Evolutionary conservation across 2,888 invertebrate species (phyloP), one percentile per base, ranked within the genome.

Genomic region (Nomada hirtipes): DNA sequence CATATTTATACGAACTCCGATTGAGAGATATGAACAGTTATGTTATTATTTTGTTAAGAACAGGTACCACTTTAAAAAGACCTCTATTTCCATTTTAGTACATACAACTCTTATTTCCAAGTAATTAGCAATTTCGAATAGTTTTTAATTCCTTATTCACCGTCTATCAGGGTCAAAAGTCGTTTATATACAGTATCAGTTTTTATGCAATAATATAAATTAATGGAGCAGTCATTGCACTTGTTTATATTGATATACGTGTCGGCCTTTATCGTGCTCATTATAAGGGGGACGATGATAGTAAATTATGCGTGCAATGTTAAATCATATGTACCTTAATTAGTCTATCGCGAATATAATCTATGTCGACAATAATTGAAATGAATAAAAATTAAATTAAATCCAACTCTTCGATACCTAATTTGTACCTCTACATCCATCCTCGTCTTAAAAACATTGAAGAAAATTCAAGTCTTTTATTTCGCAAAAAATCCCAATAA

Each of bases 211-310:
- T 20, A 61, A 61, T 52, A 7, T 4, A 53, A 61, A 53, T 61
- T 44, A 60, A 68, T 50, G 44, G 20, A 26, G 36, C 42, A 26
- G 11, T 29, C 26, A n/a, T 77, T 65, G 36, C 52, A 59, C 26
- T 57, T 47, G n/a, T 57, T 26, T 13, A 2, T 55, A 29, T 29
- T 57, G 52, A 52, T 60, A 26, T n/a, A 15, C 59, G 57, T 57
- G 70, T 72, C 44, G 44, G 42, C 52, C 42, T 60, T 72, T 72
- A 77, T 65, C 72, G 42, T 20, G 11, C 13, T 52, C 52, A 59
- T 76, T 64, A 52, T 23, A 50, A 44, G 42, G 26, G 50, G 26
- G 36, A 36, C 11, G 42, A 23, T 36, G 55, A 55, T 47, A 55
- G 63, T 36, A 55, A 76, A 76, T 76, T 64, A 72, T 44, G 23